These are phyloP conservation scores for Corvus cornix DNA, from an alignment of 2,113 vertebrate species.

Conservation along the genomic window DNA sequence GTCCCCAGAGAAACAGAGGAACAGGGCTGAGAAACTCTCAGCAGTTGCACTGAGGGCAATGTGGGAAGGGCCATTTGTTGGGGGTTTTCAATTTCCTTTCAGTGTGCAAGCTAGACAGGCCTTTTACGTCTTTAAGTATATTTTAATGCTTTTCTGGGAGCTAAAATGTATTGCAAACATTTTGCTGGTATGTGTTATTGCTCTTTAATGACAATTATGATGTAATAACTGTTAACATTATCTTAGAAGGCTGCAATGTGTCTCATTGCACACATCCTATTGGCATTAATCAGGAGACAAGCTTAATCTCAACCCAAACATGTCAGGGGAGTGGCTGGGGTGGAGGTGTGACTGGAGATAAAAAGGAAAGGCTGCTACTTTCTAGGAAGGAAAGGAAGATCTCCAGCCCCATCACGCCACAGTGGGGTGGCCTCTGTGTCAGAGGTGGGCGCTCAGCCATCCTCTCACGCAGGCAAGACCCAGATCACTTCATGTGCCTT, in stretches of 20 bases:
- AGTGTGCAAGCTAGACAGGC: background rate
- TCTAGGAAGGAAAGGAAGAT: conserved; percentile 44
- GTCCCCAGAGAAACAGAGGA: background rate
- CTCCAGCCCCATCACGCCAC: background rate
- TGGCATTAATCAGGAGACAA: conserved; percentile 41
- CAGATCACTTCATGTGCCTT: background rate
- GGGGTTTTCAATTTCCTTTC: background rate
- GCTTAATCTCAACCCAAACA: conserved; percentile 37
- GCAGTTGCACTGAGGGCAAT: background rate
- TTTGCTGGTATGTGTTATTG: background rate
- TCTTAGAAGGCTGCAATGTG: background rate
- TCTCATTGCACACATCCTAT: conserved; percentile 47
- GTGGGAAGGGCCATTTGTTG: background rate
- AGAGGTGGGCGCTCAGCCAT: background rate
- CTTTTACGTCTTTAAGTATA: background rate
- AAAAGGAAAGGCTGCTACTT: conserved; percentile 40
- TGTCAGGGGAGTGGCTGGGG: conserved; percentile 11
- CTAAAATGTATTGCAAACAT: background rate
- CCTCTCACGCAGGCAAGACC: background rate
- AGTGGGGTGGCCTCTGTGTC: background rate
- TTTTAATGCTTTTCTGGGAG: conserved; percentile 14
- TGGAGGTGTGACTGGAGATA: background rate
- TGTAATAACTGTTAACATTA: conserved; percentile 12
- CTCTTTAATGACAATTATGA: conserved; percentile 27
- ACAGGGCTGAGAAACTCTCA: background rate